phyloP scores from a whole-genome alignment of 2,888 invertebrate genomes.

The Clanis bilineata region DNA sequence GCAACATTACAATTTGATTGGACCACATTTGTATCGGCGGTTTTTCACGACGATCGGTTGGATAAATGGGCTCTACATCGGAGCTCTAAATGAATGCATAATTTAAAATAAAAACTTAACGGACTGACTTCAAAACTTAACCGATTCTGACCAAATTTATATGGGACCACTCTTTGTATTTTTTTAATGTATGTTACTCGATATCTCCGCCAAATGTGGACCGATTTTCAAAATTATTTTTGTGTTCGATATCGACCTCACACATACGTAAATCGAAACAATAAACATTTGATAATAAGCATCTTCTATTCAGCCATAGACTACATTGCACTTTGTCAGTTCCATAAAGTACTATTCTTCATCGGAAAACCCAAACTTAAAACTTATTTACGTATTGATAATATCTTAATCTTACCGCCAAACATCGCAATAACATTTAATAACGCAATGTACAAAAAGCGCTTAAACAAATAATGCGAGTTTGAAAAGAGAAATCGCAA shows the following conservation, averaged over 20 bases:
- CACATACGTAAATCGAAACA: too few species aligned
- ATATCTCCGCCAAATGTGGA: too few species aligned
- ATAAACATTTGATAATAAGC: too few species aligned
- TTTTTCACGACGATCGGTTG: slow-evolving; percentile 3
- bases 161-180: too few species aligned
- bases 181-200: too few species aligned
- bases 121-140: too few species aligned
- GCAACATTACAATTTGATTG: slow-evolving; percentile 43
- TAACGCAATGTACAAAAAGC: neutral
- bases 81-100: neutral
- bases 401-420: neutral
- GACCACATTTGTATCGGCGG: slow-evolving; percentile 38
- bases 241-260: too few species aligned
- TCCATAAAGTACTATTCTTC: too few species aligned
- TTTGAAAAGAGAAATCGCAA: slow-evolving; percentile 51
- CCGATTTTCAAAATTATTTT: too few species aligned
- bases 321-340: too few species aligned
- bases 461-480: slow-evolving; percentile 20
- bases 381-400: neutral
- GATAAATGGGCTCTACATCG: neutral
- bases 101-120: neutral
- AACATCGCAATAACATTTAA: neutral
- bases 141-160: too few species aligned
- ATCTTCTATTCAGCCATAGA: too few species aligned
- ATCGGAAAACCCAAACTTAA: neutral